Conservation (phyloP, 1,140 invertebrate genomes). For the Chironomus tepperi region DNA sequence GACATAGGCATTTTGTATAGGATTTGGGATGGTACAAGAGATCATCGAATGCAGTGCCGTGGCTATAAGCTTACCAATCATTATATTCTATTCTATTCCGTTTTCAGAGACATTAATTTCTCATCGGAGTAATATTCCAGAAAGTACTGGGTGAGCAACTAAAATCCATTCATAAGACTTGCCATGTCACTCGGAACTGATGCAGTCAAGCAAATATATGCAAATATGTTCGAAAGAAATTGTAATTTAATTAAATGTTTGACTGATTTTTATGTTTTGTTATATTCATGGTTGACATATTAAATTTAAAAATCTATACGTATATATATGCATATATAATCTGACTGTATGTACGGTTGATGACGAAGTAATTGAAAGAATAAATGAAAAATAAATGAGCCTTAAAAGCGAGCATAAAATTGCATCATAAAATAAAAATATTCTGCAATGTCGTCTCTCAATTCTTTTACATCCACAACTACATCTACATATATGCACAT, state of each 20-base stretch:
- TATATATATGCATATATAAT: neutral
- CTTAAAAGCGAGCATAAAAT: conserved; percentile 2
- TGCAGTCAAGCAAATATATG: too few relatives aligned
- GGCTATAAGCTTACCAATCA: too few relatives aligned
- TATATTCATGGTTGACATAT: neutral
- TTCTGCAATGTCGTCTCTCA: neutral
- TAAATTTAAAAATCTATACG: neutral
- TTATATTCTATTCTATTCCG: too few relatives aligned
- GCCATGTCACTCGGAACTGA: too few relatives aligned
- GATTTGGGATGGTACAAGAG: too few relatives aligned
- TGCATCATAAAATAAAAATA: neutral
- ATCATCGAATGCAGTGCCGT: too few relatives aligned
- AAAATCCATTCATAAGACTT: too few relatives aligned
- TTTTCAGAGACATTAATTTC: too few relatives aligned
- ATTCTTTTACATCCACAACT: neutral
- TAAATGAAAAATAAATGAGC: conserved; percentile 1
- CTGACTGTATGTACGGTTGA: neutral
- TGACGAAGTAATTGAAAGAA: conserved; percentile 7
- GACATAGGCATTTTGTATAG: too few relatives aligned
- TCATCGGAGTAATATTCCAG: too few relatives aligned
- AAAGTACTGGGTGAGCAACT: too few relatives aligned
- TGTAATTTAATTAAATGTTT: conserved; percentile 15
- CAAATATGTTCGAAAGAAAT: neutral
- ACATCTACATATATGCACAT: neutral
- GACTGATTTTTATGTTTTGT: neutral